Conservation (phyloP, 2,888 invertebrate genomes). For the Cotesia congregata region DNA sequence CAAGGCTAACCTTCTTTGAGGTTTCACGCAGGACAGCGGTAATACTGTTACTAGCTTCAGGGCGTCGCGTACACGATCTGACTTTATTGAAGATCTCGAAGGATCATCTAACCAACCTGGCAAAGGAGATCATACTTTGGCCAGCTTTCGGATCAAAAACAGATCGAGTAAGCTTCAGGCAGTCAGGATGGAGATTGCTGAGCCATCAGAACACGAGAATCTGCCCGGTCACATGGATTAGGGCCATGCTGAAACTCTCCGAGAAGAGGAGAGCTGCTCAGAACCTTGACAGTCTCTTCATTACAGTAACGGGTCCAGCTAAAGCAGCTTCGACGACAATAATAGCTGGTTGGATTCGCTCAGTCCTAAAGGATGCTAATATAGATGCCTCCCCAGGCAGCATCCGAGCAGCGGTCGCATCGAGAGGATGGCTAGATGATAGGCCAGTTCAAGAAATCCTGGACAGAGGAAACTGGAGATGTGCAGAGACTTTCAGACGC, state of each 20-base stretch:
- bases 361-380: slow-evolving; percentile 44
- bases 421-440: slow-evolving; percentile 22
- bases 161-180: slow-evolving; percentile 3
- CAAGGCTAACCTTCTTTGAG: no score
- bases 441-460: slow-evolving; percentile 29
- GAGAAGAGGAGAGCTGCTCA: slow-evolving; percentile 36
- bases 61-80: no score
- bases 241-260: slow-evolving; percentile 40
- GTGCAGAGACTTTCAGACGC: slow-evolving; percentile 31
- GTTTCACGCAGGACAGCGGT: no score
- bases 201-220: slow-evolving; percentile 43
- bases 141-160: no score
- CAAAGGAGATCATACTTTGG: no score
- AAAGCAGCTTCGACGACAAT: slow-evolving; percentile 44
- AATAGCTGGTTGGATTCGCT: slow-evolving; percentile 44
- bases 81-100: no score
- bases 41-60: no score
- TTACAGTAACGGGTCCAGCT: slow-evolving; percentile 39
- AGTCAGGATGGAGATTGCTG: slow-evolving; percentile 43
- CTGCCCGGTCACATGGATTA: slow-evolving; percentile 42
- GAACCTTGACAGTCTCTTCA: slow-evolving; percentile 38
- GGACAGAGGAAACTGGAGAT: slow-evolving; percentile 36
- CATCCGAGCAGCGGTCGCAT: slow-evolving; percentile 47
- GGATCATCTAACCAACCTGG: no score
- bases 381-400: slow-evolving; percentile 47